Evolutionary conservation across 2,888 invertebrate genomes (phyloP).

Genomic region (Caenorhabditis uteleia): DNA sequence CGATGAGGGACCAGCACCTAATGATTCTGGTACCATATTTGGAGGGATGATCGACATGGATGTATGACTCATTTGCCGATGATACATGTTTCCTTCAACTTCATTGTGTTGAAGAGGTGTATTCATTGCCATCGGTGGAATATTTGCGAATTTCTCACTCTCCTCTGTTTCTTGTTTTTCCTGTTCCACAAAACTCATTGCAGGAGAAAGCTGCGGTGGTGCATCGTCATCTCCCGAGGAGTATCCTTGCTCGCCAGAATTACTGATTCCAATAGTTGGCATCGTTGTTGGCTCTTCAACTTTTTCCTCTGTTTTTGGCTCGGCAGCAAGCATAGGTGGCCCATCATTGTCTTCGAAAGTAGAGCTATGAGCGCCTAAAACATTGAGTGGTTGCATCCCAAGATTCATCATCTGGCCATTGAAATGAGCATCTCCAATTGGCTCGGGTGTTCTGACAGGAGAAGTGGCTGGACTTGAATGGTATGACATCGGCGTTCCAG

Average conservation of each 20-base stretch:
- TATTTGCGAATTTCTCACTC: too few species aligned
- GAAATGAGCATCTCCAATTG: too few species aligned
- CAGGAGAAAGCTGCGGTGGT: slow-evolving; percentile 44
- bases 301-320: background rate
- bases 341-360: slow-evolving; percentile 6
- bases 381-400: too few species aligned
- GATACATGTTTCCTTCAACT: slow-evolving; percentile 6
- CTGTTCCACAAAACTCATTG: slow-evolving; percentile 5
- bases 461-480: too few species aligned
- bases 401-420: too few species aligned
- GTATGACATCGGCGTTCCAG: too few species aligned
- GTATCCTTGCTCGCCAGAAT: slow-evolving; percentile 8
- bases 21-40: too few species aligned
- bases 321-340: slow-evolving; percentile 26
- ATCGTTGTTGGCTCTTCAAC: too few species aligned
- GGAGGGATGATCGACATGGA: too few species aligned
- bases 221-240: slow-evolving; percentile 40
- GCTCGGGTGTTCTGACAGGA: too few species aligned
- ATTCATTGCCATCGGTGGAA: slow-evolving; percentile 31
- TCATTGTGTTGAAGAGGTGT: background rate
- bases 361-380: too few species aligned
- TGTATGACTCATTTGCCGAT: slow-evolving; percentile 1
- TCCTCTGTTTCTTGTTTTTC: slow-evolving; percentile 18
- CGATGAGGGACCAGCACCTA: background rate
- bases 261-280: background rate